Evolutionary conservation across 92 coral and sea anemone species (phyloP), one percentile per base, ranked within the genome.

Genomic region (Porites rus): DNA sequence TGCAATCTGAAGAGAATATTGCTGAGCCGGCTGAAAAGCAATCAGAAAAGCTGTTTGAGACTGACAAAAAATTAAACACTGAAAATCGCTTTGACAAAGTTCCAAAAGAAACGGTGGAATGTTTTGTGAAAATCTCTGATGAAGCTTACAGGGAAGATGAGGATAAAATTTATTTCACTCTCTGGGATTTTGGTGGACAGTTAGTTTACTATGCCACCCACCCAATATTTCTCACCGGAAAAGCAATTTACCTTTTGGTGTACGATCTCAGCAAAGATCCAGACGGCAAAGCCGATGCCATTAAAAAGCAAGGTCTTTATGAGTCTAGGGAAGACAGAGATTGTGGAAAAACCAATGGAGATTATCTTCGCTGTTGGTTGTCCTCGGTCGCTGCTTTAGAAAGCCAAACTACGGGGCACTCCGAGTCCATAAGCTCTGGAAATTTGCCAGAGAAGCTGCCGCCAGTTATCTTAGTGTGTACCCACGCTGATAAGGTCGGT

Each of bases 181-280:
- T 74, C 20, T 73, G 28, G 28, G 28, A 25, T 0, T 25, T 25
- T 25, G 95, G 91, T 25, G 95, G 95, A 1, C 93, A 92, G 78
- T 68, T 75, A 11, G 80, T 87, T 9, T 92, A 89, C 76, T 79
- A 86, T 65, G 88, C 80, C 54, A 89, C 92, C 16, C 95, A 88
- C 75, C 92, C 91, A 77, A 31, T 91, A 38, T 91, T 91, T 21
- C 75, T 91, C 54, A 81, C 91, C 22, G 24, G 86, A 43, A 69
- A 79, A 9, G 90, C 88, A 16, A 78, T 91, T 61, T 91, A 81
- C 28, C 66, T 91, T 60, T 75, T 91, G 31, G 90, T 83, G 1
- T 52, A 91, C 17, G 78, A 79, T 66, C 78, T 90, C 7, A 74
- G 62, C 53, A 56, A 53, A 17, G 31, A 86, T 50, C 79, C 68